These are phyloP conservation scores for Yponomeuta cagnagella DNA, from an alignment of 2,888 invertebrate species.

Conservation along the genomic window DNA sequence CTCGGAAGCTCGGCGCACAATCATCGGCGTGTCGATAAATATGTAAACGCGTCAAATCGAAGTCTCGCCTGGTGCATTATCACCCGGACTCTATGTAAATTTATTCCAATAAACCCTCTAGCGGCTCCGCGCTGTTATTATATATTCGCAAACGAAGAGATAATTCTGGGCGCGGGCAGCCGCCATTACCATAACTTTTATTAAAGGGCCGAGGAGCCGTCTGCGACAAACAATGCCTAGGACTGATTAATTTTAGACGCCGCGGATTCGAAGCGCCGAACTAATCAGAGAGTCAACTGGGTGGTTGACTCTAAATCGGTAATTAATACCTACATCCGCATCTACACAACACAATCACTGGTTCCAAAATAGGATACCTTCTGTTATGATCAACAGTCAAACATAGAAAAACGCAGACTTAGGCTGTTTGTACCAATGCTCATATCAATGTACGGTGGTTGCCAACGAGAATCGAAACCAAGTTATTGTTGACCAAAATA, in stretches of 20 bases:
- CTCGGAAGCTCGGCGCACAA: conserved; percentile 30
- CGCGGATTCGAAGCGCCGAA: conserved; percentile 19
- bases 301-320: too few relatives aligned
- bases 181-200: conserved; percentile 72
- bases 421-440: too few relatives aligned
- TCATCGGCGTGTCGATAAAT: conserved; percentile 59
- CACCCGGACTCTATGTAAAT: conserved; percentile 68
- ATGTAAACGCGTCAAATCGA: conserved; percentile 68
- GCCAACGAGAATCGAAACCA: too few relatives aligned
- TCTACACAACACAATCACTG: too few relatives aligned
- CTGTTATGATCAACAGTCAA: too few relatives aligned
- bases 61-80: conserved; percentile 53
- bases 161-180: conserved; percentile 66
- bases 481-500: too few relatives aligned
- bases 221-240: conserved; percentile 59
- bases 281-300: too few relatives aligned
- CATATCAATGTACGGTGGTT: too few relatives aligned
- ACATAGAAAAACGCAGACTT: too few relatives aligned
- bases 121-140: conserved; percentile 63
- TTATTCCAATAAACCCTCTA: conserved; percentile 72
- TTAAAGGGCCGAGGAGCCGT: conserved; percentile 48
- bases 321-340: too few relatives aligned
- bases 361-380: too few relatives aligned
- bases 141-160: conserved; percentile 74
- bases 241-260: conserved; percentile 67